A percentile compares a stretch with the other conserved stretches of the same genome.
Conservation (phyloP, 2,113 vertebrate species). For the Pseudorectes ferrugineus region DNA sequence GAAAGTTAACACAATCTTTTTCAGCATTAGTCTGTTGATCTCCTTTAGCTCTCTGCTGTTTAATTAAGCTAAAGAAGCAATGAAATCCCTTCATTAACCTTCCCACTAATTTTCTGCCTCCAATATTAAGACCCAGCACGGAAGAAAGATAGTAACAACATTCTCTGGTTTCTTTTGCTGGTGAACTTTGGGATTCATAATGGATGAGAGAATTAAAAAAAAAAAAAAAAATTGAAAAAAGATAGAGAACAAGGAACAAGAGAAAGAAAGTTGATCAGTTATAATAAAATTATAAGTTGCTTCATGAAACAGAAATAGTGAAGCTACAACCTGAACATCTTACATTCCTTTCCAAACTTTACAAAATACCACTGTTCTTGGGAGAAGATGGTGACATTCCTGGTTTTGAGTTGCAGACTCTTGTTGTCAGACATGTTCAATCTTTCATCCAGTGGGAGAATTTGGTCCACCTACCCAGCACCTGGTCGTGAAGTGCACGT, state of each 20-base stretch:
- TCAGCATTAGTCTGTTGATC: background rate
- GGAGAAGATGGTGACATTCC: background rate
- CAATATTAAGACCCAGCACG: background rate
- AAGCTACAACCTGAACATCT: background rate
- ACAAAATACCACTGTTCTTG: background rate
- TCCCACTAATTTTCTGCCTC: background rate
- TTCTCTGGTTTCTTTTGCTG: background rate
- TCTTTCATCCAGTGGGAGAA: background rate
- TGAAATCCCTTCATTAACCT: background rate
- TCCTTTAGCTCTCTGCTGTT: background rate
- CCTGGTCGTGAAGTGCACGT: background rate
- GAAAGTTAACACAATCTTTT: background rate
- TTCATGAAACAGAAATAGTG: background rate
- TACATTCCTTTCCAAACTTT: background rate
- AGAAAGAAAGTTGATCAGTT: background rate
- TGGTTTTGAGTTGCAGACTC: background rate
- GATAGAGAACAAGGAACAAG: background rate
- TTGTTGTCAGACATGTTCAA: rapidly evolving
- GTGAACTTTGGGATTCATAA: background rate
- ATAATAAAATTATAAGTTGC: background rate
- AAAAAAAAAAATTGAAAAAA: background rate
- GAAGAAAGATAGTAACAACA: background rate
- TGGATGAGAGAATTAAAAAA: background rate
- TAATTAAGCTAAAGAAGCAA: background rate
- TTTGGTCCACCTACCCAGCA: background rate